Evolutionary conservation across 2,797 vertebrate species (phyloP).

Genomic region (Apogon talboti): DNA sequence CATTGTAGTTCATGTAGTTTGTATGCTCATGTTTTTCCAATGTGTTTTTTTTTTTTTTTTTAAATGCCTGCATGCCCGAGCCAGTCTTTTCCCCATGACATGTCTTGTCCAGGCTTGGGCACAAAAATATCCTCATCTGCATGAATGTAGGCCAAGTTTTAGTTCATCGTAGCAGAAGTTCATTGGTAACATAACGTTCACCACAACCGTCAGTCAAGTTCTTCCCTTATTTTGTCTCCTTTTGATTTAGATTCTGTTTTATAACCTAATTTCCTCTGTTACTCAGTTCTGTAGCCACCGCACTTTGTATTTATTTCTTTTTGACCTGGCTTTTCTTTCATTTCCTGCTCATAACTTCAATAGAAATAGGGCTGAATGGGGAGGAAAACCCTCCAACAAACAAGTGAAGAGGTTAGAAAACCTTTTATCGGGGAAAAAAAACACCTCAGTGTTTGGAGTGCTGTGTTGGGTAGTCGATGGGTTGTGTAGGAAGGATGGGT

Average conservation of each 20-base stretch:
- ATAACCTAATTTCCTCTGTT: background rate
- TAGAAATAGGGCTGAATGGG: no score
- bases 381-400: no score
- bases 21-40: background rate
- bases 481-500: constrained; percentile 35
- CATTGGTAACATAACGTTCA: constrained; percentile 5
- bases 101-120: background rate
- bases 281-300: no score
- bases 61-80: background rate
- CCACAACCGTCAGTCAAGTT: background rate
- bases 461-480: background rate
- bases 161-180: background rate
- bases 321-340: no score
- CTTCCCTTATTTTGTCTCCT: background rate
- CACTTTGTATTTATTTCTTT: no score
- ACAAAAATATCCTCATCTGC: constrained; percentile 15
- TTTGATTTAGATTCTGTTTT: background rate
- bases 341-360: no score
- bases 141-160: constrained; percentile 4
- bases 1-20: background rate
- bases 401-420: no score
- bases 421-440: no score
- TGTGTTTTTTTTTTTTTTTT: background rate
- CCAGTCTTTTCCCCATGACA: background rate
- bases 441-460: background rate